A percentile compares a stretch with the other conserved stretches of the same genome.
Evolutionary conservation across 2,113 vertebrate species (phyloP).

Genomic region (Zapornia atra): DNA sequence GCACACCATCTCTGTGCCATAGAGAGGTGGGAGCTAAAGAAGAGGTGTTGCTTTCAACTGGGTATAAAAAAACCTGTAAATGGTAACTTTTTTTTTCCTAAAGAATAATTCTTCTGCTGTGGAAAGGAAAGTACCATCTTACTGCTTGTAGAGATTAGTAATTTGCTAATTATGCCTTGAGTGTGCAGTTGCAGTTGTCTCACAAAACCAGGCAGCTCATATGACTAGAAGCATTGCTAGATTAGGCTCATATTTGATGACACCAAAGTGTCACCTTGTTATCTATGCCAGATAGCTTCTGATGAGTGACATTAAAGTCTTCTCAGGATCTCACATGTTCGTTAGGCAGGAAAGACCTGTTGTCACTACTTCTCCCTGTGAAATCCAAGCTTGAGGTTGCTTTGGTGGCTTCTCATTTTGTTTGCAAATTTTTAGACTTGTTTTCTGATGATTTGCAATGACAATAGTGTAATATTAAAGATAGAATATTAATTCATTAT

Average conservation of each 20-base stretch:
- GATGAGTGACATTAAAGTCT: neutral
- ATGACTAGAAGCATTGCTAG: neutral
- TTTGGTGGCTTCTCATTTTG: neutral
- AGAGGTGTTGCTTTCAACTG: neutral
- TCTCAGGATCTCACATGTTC: neutral
- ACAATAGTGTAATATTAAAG: neutral
- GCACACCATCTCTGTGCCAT: too few relatives aligned
- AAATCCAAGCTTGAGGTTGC: neutral
- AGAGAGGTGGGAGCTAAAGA: neutral
- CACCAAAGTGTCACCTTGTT: neutral
- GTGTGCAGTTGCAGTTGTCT: neutral
- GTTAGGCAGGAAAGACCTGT: neutral
- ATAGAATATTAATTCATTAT: neutral
- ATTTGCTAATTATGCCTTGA: neutral
- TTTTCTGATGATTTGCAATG: neutral
- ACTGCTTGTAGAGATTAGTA: neutral
- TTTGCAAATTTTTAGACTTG: neutral
- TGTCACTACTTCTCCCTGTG: neutral
- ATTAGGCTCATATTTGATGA: neutral
- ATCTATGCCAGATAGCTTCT: neutral
- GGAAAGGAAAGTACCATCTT: neutral
- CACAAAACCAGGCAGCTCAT: neutral
- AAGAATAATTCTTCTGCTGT: neutral
- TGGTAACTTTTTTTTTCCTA: neutral
- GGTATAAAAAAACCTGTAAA: neutral